phyloP scores from a whole-genome alignment of 2,113 vertebrate species.

The Puntigrus tetrazona region DNA sequence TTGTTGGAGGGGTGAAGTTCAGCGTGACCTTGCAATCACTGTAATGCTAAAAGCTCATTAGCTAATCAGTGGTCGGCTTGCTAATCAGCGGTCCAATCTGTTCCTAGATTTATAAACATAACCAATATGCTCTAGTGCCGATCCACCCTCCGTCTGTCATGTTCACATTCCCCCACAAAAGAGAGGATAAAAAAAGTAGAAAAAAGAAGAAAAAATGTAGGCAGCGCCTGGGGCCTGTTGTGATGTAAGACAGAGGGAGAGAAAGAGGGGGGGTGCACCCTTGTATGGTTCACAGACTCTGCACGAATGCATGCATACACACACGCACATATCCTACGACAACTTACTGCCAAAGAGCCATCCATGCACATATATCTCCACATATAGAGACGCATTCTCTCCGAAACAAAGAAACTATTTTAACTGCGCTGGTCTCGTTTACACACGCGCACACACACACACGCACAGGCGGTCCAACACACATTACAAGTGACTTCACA shows the following conservation, averaged over 20 bases:
- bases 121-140: slow-evolving; percentile 39
- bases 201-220: slow-evolving; percentile 73
- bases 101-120: slow-evolving; percentile 39
- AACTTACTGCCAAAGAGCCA: slow-evolving; percentile 39
- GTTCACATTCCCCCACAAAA: slow-evolving; percentile 64
- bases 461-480: not conserved
- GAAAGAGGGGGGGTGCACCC: slow-evolving; percentile 66
- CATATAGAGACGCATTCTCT: slow-evolving; percentile 30
- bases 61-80: slow-evolving; percentile 26
- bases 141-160: slow-evolving; percentile 65
- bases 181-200: slow-evolving; percentile 66
- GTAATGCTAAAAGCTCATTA: slow-evolving; percentile 41
- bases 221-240: slow-evolving; percentile 76
- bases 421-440: not conserved
- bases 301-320: slow-evolving; percentile 51
- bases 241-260: slow-evolving; percentile 76
- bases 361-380: slow-evolving; percentile 46
- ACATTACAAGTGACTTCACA: slow-evolving; percentile 5
- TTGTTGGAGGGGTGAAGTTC: slow-evolving; percentile 37
- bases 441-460: slow-evolving; percentile 13
- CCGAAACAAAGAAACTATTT: slow-evolving; percentile 40
- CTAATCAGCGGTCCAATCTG: slow-evolving; percentile 40
- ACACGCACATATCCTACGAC: slow-evolving; percentile 36
- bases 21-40: slow-evolving; percentile 21
- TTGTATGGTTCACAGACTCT: slow-evolving; percentile 67